Evolutionary conservation across 2,113 vertebrate genomes (phyloP).

Genomic region (Nothocercus nigrocapillus): DNA sequence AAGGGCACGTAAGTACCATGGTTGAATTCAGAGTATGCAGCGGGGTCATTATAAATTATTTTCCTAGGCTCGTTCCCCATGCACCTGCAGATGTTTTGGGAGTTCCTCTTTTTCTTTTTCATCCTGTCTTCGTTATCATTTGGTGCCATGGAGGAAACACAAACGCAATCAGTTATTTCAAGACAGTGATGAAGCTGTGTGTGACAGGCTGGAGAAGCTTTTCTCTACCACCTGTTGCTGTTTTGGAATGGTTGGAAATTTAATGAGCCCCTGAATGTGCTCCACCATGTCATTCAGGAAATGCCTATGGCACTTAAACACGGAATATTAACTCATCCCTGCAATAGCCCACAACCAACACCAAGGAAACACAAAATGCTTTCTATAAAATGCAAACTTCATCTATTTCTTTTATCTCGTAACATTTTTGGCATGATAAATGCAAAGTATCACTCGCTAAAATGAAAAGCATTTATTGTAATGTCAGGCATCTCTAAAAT

Average conservation of each 20-base stretch:
- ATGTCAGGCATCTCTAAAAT: slow-evolving; percentile 11
- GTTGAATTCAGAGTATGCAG: slow-evolving; percentile 3
- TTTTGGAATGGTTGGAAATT: slow-evolving; percentile 71
- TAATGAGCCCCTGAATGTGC: slow-evolving; percentile 69
- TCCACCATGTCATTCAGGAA: slow-evolving; percentile 56
- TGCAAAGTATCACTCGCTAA: background rate
- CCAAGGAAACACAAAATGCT: slow-evolving; percentile 16
- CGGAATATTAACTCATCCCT: slow-evolving; percentile 66
- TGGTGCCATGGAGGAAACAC: background rate
- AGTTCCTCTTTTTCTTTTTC: slow-evolving; percentile 63
- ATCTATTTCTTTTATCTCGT: slow-evolving; percentile 19
- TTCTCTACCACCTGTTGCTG: slow-evolving; percentile 73
- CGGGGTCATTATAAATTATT: background rate
- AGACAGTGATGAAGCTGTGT: slow-evolving; percentile 63
- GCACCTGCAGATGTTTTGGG: slow-evolving; percentile 28
- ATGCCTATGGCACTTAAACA: slow-evolving; percentile 63
- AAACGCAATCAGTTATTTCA: slow-evolving; percentile 44
- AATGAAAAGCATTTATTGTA: slow-evolving; percentile 37
- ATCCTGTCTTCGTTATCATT: background rate
- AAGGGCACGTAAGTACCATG: background rate
- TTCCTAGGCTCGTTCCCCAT: background rate
- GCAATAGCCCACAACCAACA: slow-evolving; percentile 22
- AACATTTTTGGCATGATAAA: background rate
- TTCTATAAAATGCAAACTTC: slow-evolving; percentile 38
- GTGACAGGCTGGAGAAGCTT: slow-evolving; percentile 57